Evolutionary conservation across 2,888 invertebrate genomes (phyloP), one percentile per base, ranked within the genome.

Genomic region (Sinhomidia bicolor): DNA sequence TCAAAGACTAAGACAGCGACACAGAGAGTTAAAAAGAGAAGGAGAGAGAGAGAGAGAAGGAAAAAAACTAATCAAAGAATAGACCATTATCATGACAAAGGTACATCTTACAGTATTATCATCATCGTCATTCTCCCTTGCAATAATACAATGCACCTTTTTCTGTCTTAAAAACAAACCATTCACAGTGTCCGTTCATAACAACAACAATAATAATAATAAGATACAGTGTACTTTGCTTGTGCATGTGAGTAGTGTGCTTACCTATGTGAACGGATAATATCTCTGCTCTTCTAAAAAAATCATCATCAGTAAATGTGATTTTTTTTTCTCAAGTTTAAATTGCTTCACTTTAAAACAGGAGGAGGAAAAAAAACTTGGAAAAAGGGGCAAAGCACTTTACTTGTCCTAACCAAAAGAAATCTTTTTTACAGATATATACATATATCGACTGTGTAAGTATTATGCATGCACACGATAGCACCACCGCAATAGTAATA

Each of bases 21-120:
- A 79, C 36, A 32, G 26, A 79, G 3, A 57, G 5, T 60, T 23
- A 60, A 80, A 60, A 47, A 65, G 78, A 20, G 26, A 60, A n/a
- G n/a, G n/a, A n/a, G n/a, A n/a, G n/a, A n/a, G n/a, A n/a, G n/a
- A n/a, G n/a, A 78, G 41, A 36, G 36, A 81, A 23, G n/a, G 12
- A 83, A 88, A 81, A 88, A 88, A 88, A 68, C 79, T 88, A 88
- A 88, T 88, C 88, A 88, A 88, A 88, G 88, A 84, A 82, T 88
- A 88, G 76, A 57, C 83, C 68, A 88, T 88, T 88, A 88, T 83
- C 83, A 68, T 78, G 83, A 82, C 62, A 78, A 60, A 83, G 78
- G 57, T 74, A 81, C 60, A 68, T 51, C 47, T 23, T 44, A 57
- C 32, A 76, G 29, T 68, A 74, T 41, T 51, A 82, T 10, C n/a